A percentile compares a stretch with the other conserved stretches of the same genome.
Conservation (phyloP, 2,113 vertebrate genomes). For the Hylia prasina region DNA sequence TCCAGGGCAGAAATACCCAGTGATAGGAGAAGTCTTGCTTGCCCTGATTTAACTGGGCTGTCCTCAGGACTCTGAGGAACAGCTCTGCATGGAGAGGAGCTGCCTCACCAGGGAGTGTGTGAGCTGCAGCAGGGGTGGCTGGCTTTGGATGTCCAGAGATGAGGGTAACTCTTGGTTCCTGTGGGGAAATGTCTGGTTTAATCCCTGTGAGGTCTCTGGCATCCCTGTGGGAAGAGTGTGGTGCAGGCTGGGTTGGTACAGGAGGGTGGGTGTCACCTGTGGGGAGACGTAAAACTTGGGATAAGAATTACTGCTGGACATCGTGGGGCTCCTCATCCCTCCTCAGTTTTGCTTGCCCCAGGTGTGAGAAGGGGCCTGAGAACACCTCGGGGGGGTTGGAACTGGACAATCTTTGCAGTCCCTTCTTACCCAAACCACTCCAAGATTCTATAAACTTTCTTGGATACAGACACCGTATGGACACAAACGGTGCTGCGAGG, state of each 20-base stretch:
- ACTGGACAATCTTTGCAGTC: not conserved
- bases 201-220: not conserved
- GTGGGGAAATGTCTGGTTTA: not conserved
- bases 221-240: not conserved
- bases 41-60: not conserved
- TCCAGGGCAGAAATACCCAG: not conserved
- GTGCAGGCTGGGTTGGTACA: not conserved
- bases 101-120: not conserved
- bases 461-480: fast-evolving
- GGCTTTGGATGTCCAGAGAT: not conserved
- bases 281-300: not conserved
- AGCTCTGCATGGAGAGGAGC: not conserved
- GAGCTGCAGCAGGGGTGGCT: not conserved
- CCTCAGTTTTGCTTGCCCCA: not conserved
- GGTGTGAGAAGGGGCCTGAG: not conserved
- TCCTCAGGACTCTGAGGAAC: not conserved
- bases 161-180: not conserved
- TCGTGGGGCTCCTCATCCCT: not conserved
- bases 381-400: not conserved
- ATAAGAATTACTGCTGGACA: not conserved
- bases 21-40: not conserved
- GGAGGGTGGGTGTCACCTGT: not conserved
- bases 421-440: not conserved
- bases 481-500: not conserved
- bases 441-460: not conserved